Conservation (phyloP, 2,888 invertebrate species). For the Synergus japonicus region DNA sequence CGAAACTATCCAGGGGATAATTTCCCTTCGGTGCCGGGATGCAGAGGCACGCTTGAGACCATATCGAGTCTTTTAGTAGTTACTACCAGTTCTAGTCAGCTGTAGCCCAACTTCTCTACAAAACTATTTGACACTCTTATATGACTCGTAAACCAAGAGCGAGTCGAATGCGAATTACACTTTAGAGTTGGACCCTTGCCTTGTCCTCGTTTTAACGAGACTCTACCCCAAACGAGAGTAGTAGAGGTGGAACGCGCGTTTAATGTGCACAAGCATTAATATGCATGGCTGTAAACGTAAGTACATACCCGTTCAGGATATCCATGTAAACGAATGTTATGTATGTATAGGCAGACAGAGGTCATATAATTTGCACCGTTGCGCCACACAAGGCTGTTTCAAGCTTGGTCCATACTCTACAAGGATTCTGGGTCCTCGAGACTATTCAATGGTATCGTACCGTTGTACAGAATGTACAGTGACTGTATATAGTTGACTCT, state of each 20-base stretch:
- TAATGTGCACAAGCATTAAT: slow-evolving; percentile 7
- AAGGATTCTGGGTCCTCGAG: neutral
- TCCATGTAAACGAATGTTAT: slow-evolving; percentile 7
- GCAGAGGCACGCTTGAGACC: too few species aligned
- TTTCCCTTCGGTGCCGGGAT: too few species aligned
- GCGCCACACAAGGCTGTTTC: neutral
- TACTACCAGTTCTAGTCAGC: neutral
- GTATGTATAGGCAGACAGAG: neutral
- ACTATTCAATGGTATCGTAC: neutral
- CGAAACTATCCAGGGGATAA: too few species aligned
- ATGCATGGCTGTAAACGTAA: slow-evolving; percentile 7
- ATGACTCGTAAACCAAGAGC: neutral
- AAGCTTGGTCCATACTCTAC: neutral
- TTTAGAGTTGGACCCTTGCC: neutral
- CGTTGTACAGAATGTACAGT: too few species aligned
- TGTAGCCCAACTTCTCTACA: neutral
- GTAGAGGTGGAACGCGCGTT: slow-evolving; percentile 4
- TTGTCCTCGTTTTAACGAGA: neutral
- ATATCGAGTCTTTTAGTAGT: neutral
- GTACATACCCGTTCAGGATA: neutral
- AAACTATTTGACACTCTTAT: neutral
- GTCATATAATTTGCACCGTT: neutral
- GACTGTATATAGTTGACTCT: neutral
- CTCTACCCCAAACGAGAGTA: slow-evolving; percentile 1
- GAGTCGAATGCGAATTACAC: slow-evolving; percentile 2